Evolutionary conservation across 2,888 invertebrate genomes (phyloP), one percentile per base, ranked within the genome.

Genomic region (Papilio protenor): DNA sequence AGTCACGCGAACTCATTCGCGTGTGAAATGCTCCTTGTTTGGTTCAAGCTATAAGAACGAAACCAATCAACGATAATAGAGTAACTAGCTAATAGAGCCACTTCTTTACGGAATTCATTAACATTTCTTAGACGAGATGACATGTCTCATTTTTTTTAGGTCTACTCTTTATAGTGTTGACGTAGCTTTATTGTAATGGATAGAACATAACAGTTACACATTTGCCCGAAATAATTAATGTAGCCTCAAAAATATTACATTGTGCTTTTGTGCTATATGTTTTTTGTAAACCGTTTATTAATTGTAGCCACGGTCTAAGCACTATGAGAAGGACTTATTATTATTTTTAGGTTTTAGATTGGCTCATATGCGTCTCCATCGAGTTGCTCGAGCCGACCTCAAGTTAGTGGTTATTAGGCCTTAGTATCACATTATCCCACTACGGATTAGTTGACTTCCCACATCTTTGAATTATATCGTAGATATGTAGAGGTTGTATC

Each of bases 1-100:
- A 47, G 77, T 80, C 81, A 81, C 81, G 81, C 81, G 76, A 80
- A 76, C 61, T 72, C 76, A 69, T 23, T 77, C 76, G 80, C 27
- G 72, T 73, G 73, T 73, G 33, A 21, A 70, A 77, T n/a, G 23
- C 33, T 55, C 27, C 57, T 74, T 77, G 77, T 72, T 72, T 52
- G 16, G 73, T 8, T 47, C n/a, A 49, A 47, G 59, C 16, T 27
- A 33, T 66, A 75, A 61, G 12, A 47, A 75, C 47, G 52, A 23
- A 69, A 69, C n/a, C 66, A 69, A 69, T 69, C 66, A 69, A 69
- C 45, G 5, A 45, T 66, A 66, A 66, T 45, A n/a, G 40, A 45
- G 16, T 45, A 45, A 40, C n/a, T 45, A 45, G 40, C 10, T 69
- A 69, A 40, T 66, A 40, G 40, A n/a, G 40, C 18, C 10, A n/a